Evolutionary conservation across 2,797 vertebrate genomes (phyloP).

Genomic region (Neomorphus geoffroyi): DNA sequence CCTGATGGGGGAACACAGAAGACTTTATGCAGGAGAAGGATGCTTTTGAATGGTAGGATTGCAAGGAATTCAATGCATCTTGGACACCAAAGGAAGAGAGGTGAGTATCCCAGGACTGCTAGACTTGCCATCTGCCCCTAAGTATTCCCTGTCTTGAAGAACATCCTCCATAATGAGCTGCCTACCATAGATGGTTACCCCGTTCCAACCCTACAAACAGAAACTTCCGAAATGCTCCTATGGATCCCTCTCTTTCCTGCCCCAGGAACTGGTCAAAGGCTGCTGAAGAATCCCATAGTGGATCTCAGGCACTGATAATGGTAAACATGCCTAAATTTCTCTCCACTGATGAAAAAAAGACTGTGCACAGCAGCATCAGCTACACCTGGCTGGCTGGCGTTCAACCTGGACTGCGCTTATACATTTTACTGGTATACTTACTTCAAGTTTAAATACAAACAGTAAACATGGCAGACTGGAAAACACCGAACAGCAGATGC

Average conservation of each 20-base stretch:
- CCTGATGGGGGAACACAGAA: not conserved
- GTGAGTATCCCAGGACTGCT: not conserved
- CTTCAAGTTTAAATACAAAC: not conserved
- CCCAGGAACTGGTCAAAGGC: too few species aligned
- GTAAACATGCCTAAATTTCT: not conserved
- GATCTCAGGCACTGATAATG: not conserved
- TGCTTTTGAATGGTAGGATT: not conserved
- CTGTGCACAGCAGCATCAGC: not conserved
- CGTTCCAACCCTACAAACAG: not conserved
- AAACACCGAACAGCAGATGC: not conserved
- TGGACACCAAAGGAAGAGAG: not conserved
- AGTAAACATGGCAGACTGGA: not conserved
- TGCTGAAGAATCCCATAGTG: too few species aligned
- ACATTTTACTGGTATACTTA: not conserved
- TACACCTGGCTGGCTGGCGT: not conserved
- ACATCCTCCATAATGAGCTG: not conserved
- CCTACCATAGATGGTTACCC: not conserved
- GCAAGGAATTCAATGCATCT: not conserved
- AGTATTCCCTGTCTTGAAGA: not conserved
- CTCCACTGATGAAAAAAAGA: not conserved
- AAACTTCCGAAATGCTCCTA: too few species aligned
- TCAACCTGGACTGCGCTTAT: not conserved
- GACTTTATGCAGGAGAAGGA: not conserved
- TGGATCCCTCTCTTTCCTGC: too few species aligned
- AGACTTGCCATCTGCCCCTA: not conserved